Evolutionary conservation across 2,113 vertebrate genomes (phyloP), one percentile per base, ranked within the genome.

Genomic region (Octodon degus): DNA sequence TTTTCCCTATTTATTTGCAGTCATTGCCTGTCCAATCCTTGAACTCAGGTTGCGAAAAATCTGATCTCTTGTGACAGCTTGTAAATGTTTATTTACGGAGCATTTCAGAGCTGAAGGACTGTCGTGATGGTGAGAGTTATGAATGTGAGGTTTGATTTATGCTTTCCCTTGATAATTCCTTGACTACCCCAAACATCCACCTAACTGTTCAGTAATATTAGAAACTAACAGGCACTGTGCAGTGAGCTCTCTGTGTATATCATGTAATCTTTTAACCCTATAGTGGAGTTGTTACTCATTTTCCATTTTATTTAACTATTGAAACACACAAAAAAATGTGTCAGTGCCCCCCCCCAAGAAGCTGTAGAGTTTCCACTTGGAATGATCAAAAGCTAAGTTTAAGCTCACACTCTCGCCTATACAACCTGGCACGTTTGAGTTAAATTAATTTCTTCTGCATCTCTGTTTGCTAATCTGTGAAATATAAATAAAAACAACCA

Each of bases 101-200:
- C n/a, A 25, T 91, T 94, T 93, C 14, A 34, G 37, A 79, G 79
- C 60, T 82, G 76, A 55, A 27, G 90, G 76, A 70, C 43, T 32
- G 9, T 74, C 30, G 53, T 47, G 40, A 2, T 11, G 12, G 17
- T 55, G 34, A n/a, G 12, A 50, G 4, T 11, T 55, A 50, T 70
- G 53, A 85, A 79, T 25, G 47, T 58, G 62, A 86, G 62, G 62
- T 80, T 84, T 65, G 58, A 62, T 94, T 89, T 68, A n/a, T 85
- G 67, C 34, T 94, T 70, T 93, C 72, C 50, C 90, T 94, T 90
- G 72, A 20, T 94, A 76, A 89, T 88, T 95, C 68, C 50, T 95
- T 85, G 58, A 88, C 88, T 96, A 72, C n/a, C 86, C 22, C n/a
- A 77, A 67, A 60, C 30, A 77, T 16, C 65, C 67, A 86, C 53